Base-by-base conservation (phyloP, 2,113 vertebrate genomes). In the Alligator mississippiensis region DNA sequence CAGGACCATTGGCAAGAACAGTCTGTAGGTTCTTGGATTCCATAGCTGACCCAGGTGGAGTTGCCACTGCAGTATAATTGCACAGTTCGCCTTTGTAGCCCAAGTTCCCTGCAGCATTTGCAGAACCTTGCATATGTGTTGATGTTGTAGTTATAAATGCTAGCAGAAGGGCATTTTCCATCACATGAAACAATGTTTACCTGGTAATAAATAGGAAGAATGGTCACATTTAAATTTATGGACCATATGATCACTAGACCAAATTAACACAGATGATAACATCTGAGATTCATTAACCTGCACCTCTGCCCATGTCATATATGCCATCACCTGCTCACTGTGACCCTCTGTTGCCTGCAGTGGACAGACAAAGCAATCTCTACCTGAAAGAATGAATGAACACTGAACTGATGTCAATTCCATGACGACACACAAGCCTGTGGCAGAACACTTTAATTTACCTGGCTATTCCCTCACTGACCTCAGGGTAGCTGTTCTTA, bases 131-230 rank as follows among this genome's bases (percentile, higher is more conserved):
- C 99, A 0, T 99, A 99, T 1, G 98, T 98, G 97, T 99, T 99
- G 97, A 99, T 99, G 97, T 99, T 99, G 97, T 99, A 99, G 98
- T 99, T 99, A 97, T 99, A 99, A 97, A 99, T 99, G 96, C 99
- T 99, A 94, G 99, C 99, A 0, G 99, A 99, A 0, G 99, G 99
- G 91, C 99, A 99, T 95, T 99, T 99, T 22, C 99, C 99, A 2
- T 99, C 99, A 34, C 99, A 99, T 0, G 99, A 99, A 94, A 99
- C 99, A 1, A 99, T 99, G 96, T 99, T 99, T 89, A 99, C 99
- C 99, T 99, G 96, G 64, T 92, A 94, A 90, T 0, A 61, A 92
- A 76, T n/a, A 70, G 13, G 6, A 85, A 55, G 4, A 91, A 1
- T 0, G 27, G 38, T 85, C 3, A 87, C 47, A 47, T 47, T 47